phyloP scores from a whole-genome alignment of 2,113 vertebrate genomes.

The Macrotis lagotis region DNA sequence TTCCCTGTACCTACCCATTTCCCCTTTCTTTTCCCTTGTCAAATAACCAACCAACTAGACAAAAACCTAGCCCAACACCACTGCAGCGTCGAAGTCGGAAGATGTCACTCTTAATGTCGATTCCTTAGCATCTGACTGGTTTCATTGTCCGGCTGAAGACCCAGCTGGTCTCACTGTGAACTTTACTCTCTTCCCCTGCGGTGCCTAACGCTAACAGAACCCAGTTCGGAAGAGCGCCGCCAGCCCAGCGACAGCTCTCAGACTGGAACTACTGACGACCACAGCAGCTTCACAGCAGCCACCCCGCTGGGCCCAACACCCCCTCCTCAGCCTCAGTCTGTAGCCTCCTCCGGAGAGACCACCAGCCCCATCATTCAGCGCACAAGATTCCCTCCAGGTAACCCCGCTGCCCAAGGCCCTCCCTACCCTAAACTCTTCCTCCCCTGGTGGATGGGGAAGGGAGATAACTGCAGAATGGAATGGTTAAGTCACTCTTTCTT shows the following conservation, averaged over 20 bases:
- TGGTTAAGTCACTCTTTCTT: slow-evolving; percentile 7
- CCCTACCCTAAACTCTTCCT: not conserved
- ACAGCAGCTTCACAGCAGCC: slow-evolving; percentile 43
- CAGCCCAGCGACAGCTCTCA: slow-evolving; percentile 85
- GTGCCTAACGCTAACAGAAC: slow-evolving; percentile 81
- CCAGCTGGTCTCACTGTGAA: slow-evolving; percentile 35
- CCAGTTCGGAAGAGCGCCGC: slow-evolving; percentile 93
- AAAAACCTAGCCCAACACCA: not conserved
- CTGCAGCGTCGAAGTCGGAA: not conserved
- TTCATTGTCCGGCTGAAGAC: slow-evolving; percentile 30
- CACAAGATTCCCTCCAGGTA: slow-evolving; percentile 95
- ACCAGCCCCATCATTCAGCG: slow-evolving; percentile 96
- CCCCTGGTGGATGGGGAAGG: slow-evolving; percentile 2
- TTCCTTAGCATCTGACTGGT: not conserved
- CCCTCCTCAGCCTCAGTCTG: slow-evolving; percentile 81
- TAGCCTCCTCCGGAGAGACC: slow-evolving; percentile 86
- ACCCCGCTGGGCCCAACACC: slow-evolving; percentile 80
- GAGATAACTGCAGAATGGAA: not conserved
- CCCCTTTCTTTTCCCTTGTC: not conserved
- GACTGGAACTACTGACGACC: slow-evolving; percentile 83
- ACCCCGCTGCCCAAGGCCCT: slow-evolving; percentile 25
- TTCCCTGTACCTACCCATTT: not conserved
- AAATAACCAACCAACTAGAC: not conserved
- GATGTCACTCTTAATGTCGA: not conserved
- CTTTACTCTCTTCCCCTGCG: slow-evolving; percentile 30